Conservation (phyloP, 1,140 invertebrate species). For the Microplitis demolitor region DNA sequence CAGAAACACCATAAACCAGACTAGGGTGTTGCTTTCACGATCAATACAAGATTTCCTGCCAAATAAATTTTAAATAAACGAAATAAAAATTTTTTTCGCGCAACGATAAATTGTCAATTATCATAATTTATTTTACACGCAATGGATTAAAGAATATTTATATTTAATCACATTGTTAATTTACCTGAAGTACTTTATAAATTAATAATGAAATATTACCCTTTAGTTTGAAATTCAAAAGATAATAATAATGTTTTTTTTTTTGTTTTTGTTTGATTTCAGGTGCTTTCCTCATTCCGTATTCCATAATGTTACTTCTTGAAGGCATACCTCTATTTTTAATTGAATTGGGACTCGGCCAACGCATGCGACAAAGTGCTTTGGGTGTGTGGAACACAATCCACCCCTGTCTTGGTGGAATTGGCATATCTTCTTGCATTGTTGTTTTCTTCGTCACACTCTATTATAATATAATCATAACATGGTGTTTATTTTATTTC, state of each 20-base stretch:
- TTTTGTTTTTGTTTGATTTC: conserved; percentile 41
- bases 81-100: too few relatives aligned
- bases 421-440: conserved; percentile 87
- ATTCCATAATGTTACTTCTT: conserved; percentile 89
- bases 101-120: too few relatives aligned
- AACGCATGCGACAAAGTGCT: conserved; percentile 85
- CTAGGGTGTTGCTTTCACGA: too few relatives aligned
- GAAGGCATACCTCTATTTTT: conserved; percentile 93
- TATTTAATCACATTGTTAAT: too few relatives aligned
- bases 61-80: too few relatives aligned
- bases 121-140: too few relatives aligned
- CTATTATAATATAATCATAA: conserved; percentile 98
- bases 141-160: too few relatives aligned
- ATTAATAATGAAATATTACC: too few relatives aligned
- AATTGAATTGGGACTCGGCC: conserved; percentile 92
- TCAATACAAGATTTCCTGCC: not conserved
- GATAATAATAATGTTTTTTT: too few relatives aligned
- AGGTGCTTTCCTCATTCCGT: conserved; percentile 98
- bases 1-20: too few relatives aligned
- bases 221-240: too few relatives aligned
- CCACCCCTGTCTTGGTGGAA: conserved; percentile 89
- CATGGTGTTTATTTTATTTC: conserved; percentile 96
- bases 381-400: conserved; percentile 94
- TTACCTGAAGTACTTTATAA: too few relatives aligned
- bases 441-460: conserved; percentile 91